Evolutionary conservation across 2,888 invertebrate species (phyloP).

Genomic region (Ditula angustiorana): DNA sequence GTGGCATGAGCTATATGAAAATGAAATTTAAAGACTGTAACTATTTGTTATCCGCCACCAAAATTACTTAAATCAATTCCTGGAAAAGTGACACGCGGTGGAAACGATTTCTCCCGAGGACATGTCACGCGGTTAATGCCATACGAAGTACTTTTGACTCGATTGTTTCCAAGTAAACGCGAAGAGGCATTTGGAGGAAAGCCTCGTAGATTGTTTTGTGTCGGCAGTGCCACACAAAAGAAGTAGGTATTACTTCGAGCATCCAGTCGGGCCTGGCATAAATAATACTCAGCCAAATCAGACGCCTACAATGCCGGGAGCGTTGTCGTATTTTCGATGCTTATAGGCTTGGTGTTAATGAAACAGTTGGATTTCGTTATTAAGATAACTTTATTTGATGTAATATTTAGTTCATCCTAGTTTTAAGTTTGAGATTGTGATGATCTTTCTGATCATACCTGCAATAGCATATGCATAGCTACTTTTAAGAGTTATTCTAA

Average conservation of each 20-base stretch:
- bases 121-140: conserved; percentile 1
- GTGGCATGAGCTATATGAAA: too few species aligned
- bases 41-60: too few species aligned
- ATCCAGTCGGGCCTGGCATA: conserved; percentile 3
- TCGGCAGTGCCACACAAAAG: neutral
- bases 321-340: conserved; percentile 8
- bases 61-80: too few species aligned
- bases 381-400: neutral
- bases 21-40: too few species aligned
- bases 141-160: conserved; percentile 3
- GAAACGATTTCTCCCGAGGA: neutral
- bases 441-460: too few species aligned
- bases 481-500: too few species aligned
- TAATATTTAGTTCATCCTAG: neutral
- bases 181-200: conserved; percentile 19
- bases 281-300: conserved; percentile 21
- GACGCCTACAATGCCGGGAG: conserved; percentile 5
- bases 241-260: conserved; percentile 12
- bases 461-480: too few species aligned
- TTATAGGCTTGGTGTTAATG: conserved; percentile 4
- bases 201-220: conserved; percentile 27
- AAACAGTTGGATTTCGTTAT: neutral
- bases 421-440: too few species aligned
- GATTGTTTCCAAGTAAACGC: conserved; percentile 28
- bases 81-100: conserved; percentile 7